Evolutionary conservation across 2,888 invertebrate species (phyloP).

Genomic region (Aphelenchoides bicaudatus): DNA sequence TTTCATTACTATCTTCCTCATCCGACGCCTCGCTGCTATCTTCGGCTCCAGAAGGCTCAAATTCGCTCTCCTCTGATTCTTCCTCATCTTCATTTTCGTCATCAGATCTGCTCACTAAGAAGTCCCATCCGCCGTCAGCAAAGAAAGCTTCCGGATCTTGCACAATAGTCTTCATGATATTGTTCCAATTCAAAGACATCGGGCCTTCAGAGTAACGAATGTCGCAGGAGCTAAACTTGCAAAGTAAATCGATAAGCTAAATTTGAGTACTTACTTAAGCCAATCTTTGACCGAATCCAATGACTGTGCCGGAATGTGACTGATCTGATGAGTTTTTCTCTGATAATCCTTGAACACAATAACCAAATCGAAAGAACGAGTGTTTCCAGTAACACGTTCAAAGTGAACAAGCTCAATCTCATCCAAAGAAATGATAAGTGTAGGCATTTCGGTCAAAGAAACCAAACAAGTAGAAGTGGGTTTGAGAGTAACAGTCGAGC

Average conservation of each 20-base stretch:
- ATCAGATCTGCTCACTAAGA: slow-evolving; percentile 70
- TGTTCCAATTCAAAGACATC: slow-evolving; percentile 96
- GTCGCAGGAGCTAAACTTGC: slow-evolving; percentile 73
- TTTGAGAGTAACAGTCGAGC: slow-evolving; percentile 70
- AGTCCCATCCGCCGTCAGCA: slow-evolving; percentile 96
- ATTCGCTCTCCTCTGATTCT: slow-evolving; percentile 71
- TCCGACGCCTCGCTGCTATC: slow-evolving; percentile 50
- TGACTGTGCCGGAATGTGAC: slow-evolving; percentile 98
- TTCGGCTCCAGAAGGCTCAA: slow-evolving; percentile 45
- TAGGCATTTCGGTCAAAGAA: slow-evolving; percentile 91
- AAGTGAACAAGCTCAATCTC: slow-evolving; percentile 97
- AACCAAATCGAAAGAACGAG: slow-evolving; percentile 99
- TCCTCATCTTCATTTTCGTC: slow-evolving; percentile 65
- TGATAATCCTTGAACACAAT: slow-evolving; percentile 97
- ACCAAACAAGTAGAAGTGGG: slow-evolving; percentile 97
- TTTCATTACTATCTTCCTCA: slow-evolving; percentile 4
- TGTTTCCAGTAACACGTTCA: slow-evolving; percentile 94
- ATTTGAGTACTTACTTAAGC: slow-evolving; percentile 63
- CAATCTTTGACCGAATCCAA: slow-evolving; percentile 98
- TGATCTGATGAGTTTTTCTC: slow-evolving; percentile 89
- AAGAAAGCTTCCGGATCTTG: slow-evolving; percentile 99
- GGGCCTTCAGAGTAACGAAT: slow-evolving; percentile 96
- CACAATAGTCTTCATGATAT: slow-evolving; percentile 98
- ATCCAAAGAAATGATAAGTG: slow-evolving; percentile 94
- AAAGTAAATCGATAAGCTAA: not conserved